phyloP scores from a whole-genome alignment of 2,113 vertebrate species.

The Nicator chloris region DNA sequence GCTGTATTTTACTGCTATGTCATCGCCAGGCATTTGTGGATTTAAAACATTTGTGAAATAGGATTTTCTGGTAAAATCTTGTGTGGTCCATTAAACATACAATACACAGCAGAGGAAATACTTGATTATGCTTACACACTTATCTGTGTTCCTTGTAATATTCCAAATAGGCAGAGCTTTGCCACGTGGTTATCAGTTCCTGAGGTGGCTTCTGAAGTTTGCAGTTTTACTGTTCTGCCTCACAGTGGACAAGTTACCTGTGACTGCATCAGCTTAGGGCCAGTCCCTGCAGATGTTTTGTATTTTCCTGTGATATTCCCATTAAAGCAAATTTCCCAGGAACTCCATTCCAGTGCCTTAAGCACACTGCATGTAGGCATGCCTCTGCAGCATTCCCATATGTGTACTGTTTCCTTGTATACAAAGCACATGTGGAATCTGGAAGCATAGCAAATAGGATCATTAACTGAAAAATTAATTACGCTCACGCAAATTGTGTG shows the following conservation, averaged over 20 bases:
- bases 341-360: not conserved
- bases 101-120: slow-evolving; percentile 42
- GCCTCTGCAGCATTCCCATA: not conserved
- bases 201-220: not conserved
- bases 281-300: not conserved
- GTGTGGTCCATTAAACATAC: slow-evolving; percentile 45
- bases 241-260: not conserved
- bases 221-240: not conserved
- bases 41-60: slow-evolving; percentile 46
- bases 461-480: slow-evolving; percentile 48
- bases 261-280: not conserved
- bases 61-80: slow-evolving; percentile 59
- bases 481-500: not conserved
- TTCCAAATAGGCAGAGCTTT: not conserved
- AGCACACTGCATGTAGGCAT: not conserved
- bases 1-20: slow-evolving; percentile 37
- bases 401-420: not conserved
- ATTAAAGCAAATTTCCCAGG: not conserved
- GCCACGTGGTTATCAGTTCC: not conserved
- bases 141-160: slow-evolving; percentile 5
- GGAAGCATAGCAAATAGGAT: not conserved
- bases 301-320: not conserved
- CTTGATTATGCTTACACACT: slow-evolving; percentile 22
- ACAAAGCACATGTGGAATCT: slow-evolving; percentile 31
- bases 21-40: slow-evolving; percentile 30